A percentile compares a stretch with the other conserved stretches of the same genome.
phyloP scores from a whole-genome alignment of 2,113 vertebrate species.

The Stegostoma tigrinum region DNA sequence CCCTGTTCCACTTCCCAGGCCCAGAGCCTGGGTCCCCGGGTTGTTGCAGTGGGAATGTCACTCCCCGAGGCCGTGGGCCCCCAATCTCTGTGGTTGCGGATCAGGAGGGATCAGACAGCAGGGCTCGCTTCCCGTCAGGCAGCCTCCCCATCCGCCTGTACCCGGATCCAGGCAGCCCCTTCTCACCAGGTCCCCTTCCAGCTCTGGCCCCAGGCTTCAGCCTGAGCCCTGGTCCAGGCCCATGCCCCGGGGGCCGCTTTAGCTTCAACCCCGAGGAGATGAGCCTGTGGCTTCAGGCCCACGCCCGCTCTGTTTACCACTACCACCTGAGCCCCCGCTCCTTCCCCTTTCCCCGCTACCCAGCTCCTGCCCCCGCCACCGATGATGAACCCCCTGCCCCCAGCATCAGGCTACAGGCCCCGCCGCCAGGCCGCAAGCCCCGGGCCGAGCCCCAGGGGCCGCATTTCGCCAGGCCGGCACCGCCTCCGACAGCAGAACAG shows the following conservation, averaged over 20 bases:
- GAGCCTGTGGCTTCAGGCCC: slow-evolving; percentile 69
- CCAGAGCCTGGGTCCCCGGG: slow-evolving; percentile 46
- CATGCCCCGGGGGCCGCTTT: slow-evolving; percentile 55
- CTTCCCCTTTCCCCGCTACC: slow-evolving; percentile 63
- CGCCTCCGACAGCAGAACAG: not conserved
- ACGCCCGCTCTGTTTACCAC: slow-evolving; percentile 67
- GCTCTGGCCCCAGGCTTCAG: slow-evolving; percentile 43
- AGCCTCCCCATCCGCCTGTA: slow-evolving; percentile 54
- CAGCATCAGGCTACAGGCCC: slow-evolving; percentile 64
- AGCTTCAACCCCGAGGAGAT: slow-evolving; percentile 70
- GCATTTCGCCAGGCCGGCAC: slow-evolving; percentile 1
- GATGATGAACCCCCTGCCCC: slow-evolving; percentile 47
- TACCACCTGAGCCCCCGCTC: slow-evolving; percentile 68
- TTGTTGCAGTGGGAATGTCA: slow-evolving; percentile 47
- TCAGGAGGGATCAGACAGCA: not conserved
- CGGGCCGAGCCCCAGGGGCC: slow-evolving; percentile 48
- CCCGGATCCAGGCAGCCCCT: slow-evolving; percentile 59
- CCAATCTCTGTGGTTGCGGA: no score
- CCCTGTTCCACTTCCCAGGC: slow-evolving; percentile 59
- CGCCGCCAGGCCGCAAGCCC: slow-evolving; percentile 54
- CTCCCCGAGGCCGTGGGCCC: no score
- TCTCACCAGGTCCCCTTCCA: slow-evolving; percentile 55
- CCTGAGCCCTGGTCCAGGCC: slow-evolving; percentile 55
- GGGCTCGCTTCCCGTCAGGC: slow-evolving; percentile 16
- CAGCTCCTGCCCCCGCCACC: no score